Evolutionary conservation across 2,113 vertebrate genomes (phyloP), one percentile per base, ranked within the genome.

Genomic region (Terrapene triunguis): DNA sequence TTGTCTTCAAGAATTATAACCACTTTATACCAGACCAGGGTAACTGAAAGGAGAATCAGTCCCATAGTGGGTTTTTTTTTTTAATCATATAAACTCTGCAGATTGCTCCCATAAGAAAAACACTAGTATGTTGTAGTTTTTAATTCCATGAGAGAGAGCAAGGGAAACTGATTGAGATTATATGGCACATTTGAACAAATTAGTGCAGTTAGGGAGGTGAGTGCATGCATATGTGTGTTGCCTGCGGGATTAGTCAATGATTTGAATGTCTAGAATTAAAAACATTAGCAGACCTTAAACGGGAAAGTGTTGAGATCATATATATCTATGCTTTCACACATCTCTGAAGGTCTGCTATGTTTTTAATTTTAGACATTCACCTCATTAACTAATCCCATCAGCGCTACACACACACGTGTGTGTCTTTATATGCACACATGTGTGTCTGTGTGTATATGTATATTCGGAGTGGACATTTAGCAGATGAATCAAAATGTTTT

Each of bases 191-290:
- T 94, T 93, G 47, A 88, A 62, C 32, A 82, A 93, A 88, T 83
- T 87, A 78, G 16, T 29, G 42, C 13, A 29, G 38, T 12, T 82
- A 48, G 50, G 76, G 82, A 81, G 11, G 48, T 85, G 94, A 82
- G 55, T 80, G 47, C 22, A 59, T 92, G 82, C 48, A 32, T 95
- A 80, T 90, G n/a, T 47, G n/a, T 51, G 14, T 82, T 94, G 29
- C 32, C 91, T 86, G 2, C 1, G 48, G 86, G 51, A 88, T 55
- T 87, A 89, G 38, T 90, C 72, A 76, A 14, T 50, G 81, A 92
- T 17, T 69, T 55, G 90, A 95, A 92, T 89, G 47, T 27, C 54
- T 84, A 24, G 50, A 82, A 93, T 86, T 93, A 93, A 96, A 95
- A 59, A 93, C 50, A 6, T 48, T 22, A 82, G 84, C n/a, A 90